Base-by-base conservation (phyloP, 2,113 vertebrate genomes). In the Caretta caretta region DNA sequence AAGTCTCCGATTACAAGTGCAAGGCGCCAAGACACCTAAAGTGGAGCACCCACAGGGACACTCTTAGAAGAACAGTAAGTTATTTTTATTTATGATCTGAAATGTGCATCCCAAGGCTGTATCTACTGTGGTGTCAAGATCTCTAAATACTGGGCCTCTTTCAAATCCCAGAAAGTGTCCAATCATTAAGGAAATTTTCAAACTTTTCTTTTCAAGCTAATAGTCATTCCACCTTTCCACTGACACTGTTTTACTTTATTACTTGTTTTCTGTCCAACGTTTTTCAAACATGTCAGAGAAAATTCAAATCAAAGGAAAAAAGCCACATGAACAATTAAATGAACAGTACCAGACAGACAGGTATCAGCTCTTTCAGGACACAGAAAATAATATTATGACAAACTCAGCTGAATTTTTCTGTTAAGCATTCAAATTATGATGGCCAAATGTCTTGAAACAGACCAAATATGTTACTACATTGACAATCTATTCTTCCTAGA, bases 291-390 rank as follows among this genome's bases (percentile, higher is more conserved):
- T 42, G 42, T 42, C 42, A 42, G 42, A 42, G 22, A 56, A 56
- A 56, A 56, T 56, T 56, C 38, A 48, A 0, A 3, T 29, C 2
- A 59, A 69, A 80, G 69, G 46, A 16, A 0, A 80, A 13, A 69
- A 87, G 83, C 49, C 35, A 38, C 42, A 19, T 50, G 57, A 10
- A 89, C 35, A 42, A n/a, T 14, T 8, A 8, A 25, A 83, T 31
- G 35, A 65, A 65, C 19, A 72, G 69, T 53, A 86, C 82, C 22
- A 96, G 62, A 83, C 8, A 72, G n/a, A 72, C 10, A 24, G 38
- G 31, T 1, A 84, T 6, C 19, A 75, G 75, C 20, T 83, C 42
- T 84, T 81, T 51, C 12, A 81, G 46, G 54, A 25, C 11, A 89
- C 10, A 57, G 56, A 78, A 87, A 76, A 13, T 17, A 79, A 16